Percentiles rank a stretch among this genome's conserved stretches.
Evolutionary conservation across 1,140 invertebrate species (phyloP).

Genomic region (Neocloeon triangulifer): DNA sequence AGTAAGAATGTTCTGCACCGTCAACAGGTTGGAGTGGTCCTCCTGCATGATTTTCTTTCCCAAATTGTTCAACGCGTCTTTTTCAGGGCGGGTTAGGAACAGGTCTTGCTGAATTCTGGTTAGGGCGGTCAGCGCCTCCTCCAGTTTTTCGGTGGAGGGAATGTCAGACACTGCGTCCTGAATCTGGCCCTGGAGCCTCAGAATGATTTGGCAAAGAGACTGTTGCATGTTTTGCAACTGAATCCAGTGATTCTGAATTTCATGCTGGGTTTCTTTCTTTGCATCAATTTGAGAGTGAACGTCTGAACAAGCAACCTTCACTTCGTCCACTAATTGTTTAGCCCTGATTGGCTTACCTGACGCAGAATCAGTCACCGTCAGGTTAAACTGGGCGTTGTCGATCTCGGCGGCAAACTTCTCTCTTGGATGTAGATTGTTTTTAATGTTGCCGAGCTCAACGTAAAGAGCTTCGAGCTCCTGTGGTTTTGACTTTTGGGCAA

Average conservation of each 20-base stretch:
- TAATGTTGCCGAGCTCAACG: constrained; percentile 28
- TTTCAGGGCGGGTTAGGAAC: constrained; percentile 21
- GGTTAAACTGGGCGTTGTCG: no score
- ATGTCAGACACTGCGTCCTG: constrained; percentile 10
- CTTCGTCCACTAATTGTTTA: constrained; percentile 37
- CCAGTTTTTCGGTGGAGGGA: constrained; percentile 25
- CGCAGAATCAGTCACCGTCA: constrained; percentile 38
- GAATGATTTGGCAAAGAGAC: constrained; percentile 11
- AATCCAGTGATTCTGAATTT: constrained; percentile 37
- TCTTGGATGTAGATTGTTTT: constrained; percentile 40
- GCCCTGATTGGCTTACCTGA: constrained; percentile 41
- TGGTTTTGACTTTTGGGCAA: constrained; percentile 40
- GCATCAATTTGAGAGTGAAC: constrained; percentile 35
- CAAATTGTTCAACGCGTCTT: constrained; percentile 38
- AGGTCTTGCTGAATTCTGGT: constrained; percentile 24
- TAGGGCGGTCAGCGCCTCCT: constrained; percentile 30
- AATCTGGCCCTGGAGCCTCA: constrained; percentile 10
- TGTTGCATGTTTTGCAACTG: constrained; percentile 14
- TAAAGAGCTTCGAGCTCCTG: constrained; percentile 24
- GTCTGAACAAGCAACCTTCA: constrained; percentile 38
- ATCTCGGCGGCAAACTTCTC: constrained; percentile 38
- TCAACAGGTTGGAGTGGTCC: constrained; percentile 51
- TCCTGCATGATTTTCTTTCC: constrained; percentile 53
- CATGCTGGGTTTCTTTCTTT: constrained; percentile 39
- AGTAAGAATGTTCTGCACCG: constrained; percentile 51